Conservation (phyloP, 2,113 vertebrate species). For the Pheucticus melanocephalus region DNA sequence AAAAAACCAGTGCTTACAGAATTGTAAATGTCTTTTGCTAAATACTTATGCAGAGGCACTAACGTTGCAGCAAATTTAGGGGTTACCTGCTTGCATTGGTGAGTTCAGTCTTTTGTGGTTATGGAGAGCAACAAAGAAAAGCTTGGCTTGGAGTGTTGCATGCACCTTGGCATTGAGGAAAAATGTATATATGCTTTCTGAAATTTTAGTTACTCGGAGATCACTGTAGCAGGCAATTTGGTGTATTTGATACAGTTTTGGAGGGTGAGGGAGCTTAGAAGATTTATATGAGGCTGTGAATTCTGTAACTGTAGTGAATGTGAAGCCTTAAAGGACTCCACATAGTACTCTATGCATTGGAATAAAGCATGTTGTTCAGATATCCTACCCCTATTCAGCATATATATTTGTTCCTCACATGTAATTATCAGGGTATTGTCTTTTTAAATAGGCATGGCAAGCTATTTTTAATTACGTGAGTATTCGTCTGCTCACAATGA, state of each 20-base stretch:
- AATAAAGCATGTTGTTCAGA: background rate
- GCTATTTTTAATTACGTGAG: conserved; percentile 39
- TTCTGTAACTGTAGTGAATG: background rate
- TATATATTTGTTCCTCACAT: background rate
- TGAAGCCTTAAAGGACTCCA: background rate
- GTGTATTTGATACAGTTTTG: background rate
- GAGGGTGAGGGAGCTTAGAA: background rate
- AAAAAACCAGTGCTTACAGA: background rate
- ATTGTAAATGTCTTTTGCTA: background rate
- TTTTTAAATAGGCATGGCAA: conserved; percentile 1
- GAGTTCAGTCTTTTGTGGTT: background rate
- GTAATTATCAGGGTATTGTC: background rate
- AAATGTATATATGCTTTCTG: background rate
- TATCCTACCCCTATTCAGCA: background rate
- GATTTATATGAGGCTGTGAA: background rate
- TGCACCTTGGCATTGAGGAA: background rate
- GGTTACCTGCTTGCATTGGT: background rate
- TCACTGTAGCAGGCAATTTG: background rate
- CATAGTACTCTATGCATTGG: background rate
- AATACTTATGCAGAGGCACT: background rate
- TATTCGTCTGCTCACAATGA: conserved; percentile 49
- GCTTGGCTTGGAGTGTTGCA: background rate
- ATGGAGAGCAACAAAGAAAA: background rate
- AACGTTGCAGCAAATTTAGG: background rate
- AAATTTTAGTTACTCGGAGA: background rate